Base-by-base conservation (phyloP, 2,113 vertebrate species). In the Pelvicachromis taeniatus region DNA sequence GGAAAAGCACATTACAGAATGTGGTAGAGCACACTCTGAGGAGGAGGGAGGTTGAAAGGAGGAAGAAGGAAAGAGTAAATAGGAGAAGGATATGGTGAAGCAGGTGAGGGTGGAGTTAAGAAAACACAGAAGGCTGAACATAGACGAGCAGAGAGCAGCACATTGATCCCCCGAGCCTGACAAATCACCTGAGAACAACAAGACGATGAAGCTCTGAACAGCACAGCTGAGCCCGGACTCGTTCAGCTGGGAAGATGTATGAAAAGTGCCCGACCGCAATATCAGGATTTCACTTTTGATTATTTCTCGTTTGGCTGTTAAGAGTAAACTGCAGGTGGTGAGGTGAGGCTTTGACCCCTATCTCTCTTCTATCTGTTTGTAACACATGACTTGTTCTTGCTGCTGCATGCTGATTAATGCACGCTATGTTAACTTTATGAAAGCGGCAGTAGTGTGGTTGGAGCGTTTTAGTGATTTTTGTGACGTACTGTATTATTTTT, bases 61-160 rank as follows among this genome's bases (percentile, higher is more conserved):
- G 84, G 82, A 85, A 85, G 83, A 17, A 83, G 65, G 68, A 88
- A 77, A 45, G 21, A 21, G 79, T 54, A 56, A 85, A 81, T 16
- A 19, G 45, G 6, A 70, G 82, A 80, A 53, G 58, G 73, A 68
- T 65, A 65, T 45, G 58, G 80, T 56, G 29, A 63, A 87, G 89
- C 68, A 88, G 89, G 89, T 85, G 84, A 89, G 93, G 95, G 95
- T 82, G 95, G 94, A 86, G 93, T 94, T 84, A 85, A 87, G 78
- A 83, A 83, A 80, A 77, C 68, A 59, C 23, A 81, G 83, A 78
- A 88, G 89, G 88, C 77, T 89, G 86, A 88, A 92, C 80, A 40
- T 45, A 68, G 87, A 81, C 86, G 92, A 94, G 95, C 91, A 92
- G 85, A 87, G 59, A 87, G 90, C 85, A 75, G 82, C 54, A 23